Evolutionary conservation across 2,888 invertebrate species (phyloP).

Genomic region (Atethmia centrago): DNA sequence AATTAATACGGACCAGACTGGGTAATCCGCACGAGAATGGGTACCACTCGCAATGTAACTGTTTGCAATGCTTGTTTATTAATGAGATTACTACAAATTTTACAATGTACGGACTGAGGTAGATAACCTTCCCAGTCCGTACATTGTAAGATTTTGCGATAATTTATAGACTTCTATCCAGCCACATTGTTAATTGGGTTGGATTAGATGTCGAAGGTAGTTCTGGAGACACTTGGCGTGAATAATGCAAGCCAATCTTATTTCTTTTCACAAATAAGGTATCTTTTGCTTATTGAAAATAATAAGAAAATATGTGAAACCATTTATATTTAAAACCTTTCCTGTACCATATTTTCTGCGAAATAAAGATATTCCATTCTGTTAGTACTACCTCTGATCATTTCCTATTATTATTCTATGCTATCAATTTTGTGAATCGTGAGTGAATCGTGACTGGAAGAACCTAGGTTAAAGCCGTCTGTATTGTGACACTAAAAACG

Average conservation of each 20-base stretch:
- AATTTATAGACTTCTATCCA: neutral
- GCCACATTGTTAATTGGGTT: neutral
- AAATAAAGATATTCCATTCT: no score
- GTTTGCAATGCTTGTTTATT: constrained; percentile 30
- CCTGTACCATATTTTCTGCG: no score
- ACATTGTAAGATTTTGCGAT: constrained; percentile 9
- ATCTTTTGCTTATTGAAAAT: no score
- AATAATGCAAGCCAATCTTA: constrained; percentile 1
- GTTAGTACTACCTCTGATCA: neutral
- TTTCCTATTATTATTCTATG: no score
- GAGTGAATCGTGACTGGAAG: neutral
- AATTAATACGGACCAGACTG: constrained; percentile 44
- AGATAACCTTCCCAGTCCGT: no score
- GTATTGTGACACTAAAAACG: constrained; percentile 7
- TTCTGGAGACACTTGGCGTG: neutral
- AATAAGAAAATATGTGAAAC: no score
- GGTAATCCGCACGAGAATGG: constrained; percentile 24
- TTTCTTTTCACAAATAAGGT: neutral
- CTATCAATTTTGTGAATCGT: constrained; percentile 2
- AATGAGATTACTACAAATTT: constrained; percentile 27
- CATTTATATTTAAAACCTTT: no score
- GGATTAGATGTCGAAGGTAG: neutral
- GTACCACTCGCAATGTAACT: constrained; percentile 9
- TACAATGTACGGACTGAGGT: neutral
- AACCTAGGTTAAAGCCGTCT: constrained; percentile 1